Percentiles rank a stretch among this genome's conserved stretches.
Evolutionary conservation across 2,113 vertebrate species (phyloP).

Genomic region (Girardinichthys multiradiatus): DNA sequence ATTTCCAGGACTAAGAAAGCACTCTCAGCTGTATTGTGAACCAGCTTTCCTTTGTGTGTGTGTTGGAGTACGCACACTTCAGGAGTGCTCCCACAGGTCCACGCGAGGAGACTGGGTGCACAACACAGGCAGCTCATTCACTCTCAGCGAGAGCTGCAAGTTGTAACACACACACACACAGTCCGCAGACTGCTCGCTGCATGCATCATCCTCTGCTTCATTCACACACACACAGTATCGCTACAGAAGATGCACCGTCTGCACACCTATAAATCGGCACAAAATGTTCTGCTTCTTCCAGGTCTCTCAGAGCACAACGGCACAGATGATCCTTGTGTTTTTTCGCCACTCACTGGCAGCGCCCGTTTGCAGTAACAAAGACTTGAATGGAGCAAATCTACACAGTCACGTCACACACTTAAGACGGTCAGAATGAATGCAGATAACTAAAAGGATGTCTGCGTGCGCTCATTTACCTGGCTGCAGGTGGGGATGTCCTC

Average conservation of each 20-base stretch:
- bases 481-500: conserved; percentile 68
- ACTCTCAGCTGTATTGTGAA: conserved; percentile 27
- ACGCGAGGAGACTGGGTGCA: conserved; percentile 41
- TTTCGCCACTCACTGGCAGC: conserved; percentile 19
- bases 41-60: conserved; percentile 9
- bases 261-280: conserved; percentile 32
- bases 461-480: conserved; percentile 62
- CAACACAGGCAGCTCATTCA: conserved; percentile 70
- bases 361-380: conserved; percentile 58
- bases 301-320: conserved; percentile 9
- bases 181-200: conserved; percentile 36
- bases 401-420: conserved; percentile 32
- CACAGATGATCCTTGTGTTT: background rate
- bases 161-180: conserved; percentile 39
- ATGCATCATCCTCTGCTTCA: conserved; percentile 16
- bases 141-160: conserved; percentile 32
- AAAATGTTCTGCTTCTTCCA: conserved; percentile 15
- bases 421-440: conserved; percentile 26
- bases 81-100: conserved; percentile 45
- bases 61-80: background rate
- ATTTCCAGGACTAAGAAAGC: conserved; percentile 37
- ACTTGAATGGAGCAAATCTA: conserved; percentile 49
- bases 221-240: conserved; percentile 40
- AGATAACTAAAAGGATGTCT: conserved; percentile 1
- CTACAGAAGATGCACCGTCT: conserved; percentile 45